Evolutionary conservation across 2,113 vertebrate genomes (phyloP), one percentile per base, ranked within the genome.

Genomic region (Apus apus): DNA sequence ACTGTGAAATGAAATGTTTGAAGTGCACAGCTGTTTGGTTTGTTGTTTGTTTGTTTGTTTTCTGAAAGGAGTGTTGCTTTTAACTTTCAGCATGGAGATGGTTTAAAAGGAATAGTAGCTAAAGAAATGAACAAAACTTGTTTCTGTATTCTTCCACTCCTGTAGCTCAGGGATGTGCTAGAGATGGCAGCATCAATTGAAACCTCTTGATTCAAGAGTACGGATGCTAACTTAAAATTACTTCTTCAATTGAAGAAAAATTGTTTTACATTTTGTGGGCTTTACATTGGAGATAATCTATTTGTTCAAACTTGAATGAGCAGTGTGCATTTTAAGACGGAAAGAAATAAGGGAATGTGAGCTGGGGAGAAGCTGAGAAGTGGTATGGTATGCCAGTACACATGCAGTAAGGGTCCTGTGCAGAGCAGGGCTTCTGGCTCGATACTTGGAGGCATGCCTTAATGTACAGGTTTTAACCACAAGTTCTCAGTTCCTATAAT

Each of bases 1-100:
- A 89, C 66, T 79, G 62, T 80, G 78, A 95, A 82, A 82, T 88
- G 7, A 87, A 87, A 87, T 54, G 46, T 77, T 82, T 89, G 65
- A 94, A 93, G 51, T 30, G 22, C 85, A 67, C 71, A 79, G 64
- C 32, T 92, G 32, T 46, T 82, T 84, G 62, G n/a, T n/a, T n/a
- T n/a, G n/a, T n/a, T n/a, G n/a, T n/a, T 93, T 61, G 36, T 62
- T 62, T 38, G 38, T 43, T 43, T 43, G 20, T 48, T 48, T 48
- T 48, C 46, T 21, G 29, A 93, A 45, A 51, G 68, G 36, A 64
- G 22, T 7, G 4, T 62, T 93, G 34, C 56, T 93, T 90, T 64
- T 79, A 72, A 27, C 8, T 85, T 85, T 53, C 6, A 20, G 30
- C 18, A 9, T 27, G 27, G 43, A 66, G 30, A 15, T 68, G 26